Conservation (phyloP, 2,797 vertebrate genomes). For the Gastrophryne carolinensis region DNA sequence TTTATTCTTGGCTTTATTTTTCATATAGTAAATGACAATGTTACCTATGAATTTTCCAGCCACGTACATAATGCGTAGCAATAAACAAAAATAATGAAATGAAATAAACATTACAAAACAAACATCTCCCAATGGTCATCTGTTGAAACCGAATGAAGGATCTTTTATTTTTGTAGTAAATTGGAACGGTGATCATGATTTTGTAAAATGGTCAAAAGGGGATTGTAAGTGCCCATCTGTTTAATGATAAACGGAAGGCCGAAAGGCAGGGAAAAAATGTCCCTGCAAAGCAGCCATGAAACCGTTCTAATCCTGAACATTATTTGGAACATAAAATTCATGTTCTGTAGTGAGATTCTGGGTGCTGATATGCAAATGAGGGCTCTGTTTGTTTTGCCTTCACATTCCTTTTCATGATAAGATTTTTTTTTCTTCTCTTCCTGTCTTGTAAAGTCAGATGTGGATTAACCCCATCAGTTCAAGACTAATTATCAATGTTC, state of each 20-base stretch:
- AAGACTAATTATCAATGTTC: neutral
- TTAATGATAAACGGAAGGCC: constrained; percentile 31
- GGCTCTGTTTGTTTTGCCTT: constrained; percentile 46
- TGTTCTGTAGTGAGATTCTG: constrained; percentile 38
- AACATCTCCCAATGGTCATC: constrained; percentile 10
- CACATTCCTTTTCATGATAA: constrained; percentile 42
- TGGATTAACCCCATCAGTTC: constrained; percentile 32
- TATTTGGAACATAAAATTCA: constrained; percentile 47
- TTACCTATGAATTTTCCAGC: no score
- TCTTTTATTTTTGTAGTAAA: constrained; percentile 37
- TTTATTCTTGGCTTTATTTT: no score
- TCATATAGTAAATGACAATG: no score
- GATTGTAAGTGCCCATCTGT: constrained; percentile 38
- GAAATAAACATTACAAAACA: neutral
- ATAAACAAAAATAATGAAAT: constrained; percentile 7
- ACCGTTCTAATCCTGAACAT: constrained; percentile 36
- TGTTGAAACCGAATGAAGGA: constrained; percentile 3
- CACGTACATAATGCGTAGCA: neutral
- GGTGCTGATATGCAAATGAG: constrained; percentile 50
- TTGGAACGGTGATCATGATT: constrained; percentile 35
- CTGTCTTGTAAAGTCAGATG: constrained; percentile 17
- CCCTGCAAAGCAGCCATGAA: constrained; percentile 13
- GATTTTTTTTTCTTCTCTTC: constrained; percentile 22
- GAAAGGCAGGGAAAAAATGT: constrained; percentile 6
- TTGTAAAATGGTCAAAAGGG: constrained; percentile 37